Base-by-base conservation (phyloP, 2,797 vertebrate genomes). In the Hemitrygon akajei region DNA sequence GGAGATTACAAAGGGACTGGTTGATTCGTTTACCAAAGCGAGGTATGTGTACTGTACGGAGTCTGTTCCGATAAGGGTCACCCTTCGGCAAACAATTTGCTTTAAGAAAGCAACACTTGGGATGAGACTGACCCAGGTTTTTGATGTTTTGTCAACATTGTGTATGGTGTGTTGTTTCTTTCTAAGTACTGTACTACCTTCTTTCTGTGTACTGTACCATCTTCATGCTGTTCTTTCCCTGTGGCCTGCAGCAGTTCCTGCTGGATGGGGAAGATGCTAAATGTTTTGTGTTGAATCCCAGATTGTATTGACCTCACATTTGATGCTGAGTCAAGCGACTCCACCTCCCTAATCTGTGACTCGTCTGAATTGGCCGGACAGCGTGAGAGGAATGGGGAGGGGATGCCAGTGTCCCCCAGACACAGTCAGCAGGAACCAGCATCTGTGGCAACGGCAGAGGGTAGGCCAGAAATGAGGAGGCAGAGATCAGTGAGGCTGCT, bases 231-330 rank as follows among this genome's bases (percentile, higher is more conserved):
- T 37, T 75, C 80, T 47, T 69, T 37, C 71, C 66, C 40, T 60
- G 1, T 80, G 30, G 47, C 82, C 47, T 89, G 69, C 10, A 34
- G 63, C 84, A 93, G 81, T 60, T 34, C 27, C 27, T 2, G 30
- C 75, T 34, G 60, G 93, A 66, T 80, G 86, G 73, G 34, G 82
- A 76, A 77, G 30, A 58, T 18, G 71, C 58, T 97, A 97, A 97
- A 96, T 98, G 95, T 98, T 98, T 89, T 98, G 97, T 98, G 98
- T 99, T 98, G 98, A 98, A 98, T 99, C 98, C 98, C 99, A 99
- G 99, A 99, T 99, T 98, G 98, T 98, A 98, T 99, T 99, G 99
- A 99, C 98, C 97, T 98, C 98, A 98, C 98, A 97, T 97, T 96
- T 95, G 98, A 98, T 95, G 98, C 97, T 97, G 98, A 99, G 96